A percentile compares a stretch with the other conserved stretches of the same genome.
phyloP scores from a whole-genome alignment of 1,140 invertebrate species.

The Eupeodes corollae region DNA sequence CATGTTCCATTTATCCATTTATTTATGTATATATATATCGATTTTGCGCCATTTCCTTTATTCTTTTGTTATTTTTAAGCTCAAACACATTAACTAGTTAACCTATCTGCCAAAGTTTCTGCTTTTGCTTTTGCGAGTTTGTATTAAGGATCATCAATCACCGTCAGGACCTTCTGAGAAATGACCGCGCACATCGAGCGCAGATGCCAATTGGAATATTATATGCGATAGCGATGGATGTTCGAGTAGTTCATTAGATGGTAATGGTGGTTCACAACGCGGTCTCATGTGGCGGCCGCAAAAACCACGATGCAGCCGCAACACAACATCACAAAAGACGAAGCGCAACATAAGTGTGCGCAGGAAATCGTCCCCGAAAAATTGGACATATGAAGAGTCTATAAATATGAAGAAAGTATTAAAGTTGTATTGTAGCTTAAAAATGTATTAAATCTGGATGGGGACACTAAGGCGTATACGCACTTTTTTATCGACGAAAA shows the following conservation, averaged over 20 bases:
- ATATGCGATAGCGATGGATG: conserved; percentile 70
- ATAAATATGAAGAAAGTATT: conserved; percentile 6
- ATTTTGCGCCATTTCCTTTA: no score
- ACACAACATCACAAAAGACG: conserved; percentile 83
- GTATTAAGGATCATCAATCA: conserved; percentile 47
- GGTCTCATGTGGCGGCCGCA: conserved; percentile 73
- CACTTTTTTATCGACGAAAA: background rate
- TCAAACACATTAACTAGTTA: no score
- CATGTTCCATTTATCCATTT: no score
- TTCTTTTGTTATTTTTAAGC: no score
- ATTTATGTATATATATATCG: no score
- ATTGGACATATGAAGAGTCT: conserved; percentile 73
- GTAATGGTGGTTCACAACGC: conserved; percentile 71
- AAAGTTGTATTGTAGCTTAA: no score
- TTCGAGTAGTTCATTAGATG: conserved; percentile 80
- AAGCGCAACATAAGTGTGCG: conserved; percentile 76
- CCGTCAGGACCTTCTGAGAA: conserved; percentile 60
- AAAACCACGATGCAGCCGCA: conserved; percentile 73
- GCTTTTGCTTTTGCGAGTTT: background rate
- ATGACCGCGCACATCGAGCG: conserved; percentile 67
- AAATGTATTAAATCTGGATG: no score
- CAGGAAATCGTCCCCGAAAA: conserved; percentile 90
- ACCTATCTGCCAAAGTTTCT: no score
- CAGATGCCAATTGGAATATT: conserved; percentile 68
- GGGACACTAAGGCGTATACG: background rate